Conservation (phyloP, 2,113 vertebrate genomes). For the Solenodon paradoxus region DNA sequence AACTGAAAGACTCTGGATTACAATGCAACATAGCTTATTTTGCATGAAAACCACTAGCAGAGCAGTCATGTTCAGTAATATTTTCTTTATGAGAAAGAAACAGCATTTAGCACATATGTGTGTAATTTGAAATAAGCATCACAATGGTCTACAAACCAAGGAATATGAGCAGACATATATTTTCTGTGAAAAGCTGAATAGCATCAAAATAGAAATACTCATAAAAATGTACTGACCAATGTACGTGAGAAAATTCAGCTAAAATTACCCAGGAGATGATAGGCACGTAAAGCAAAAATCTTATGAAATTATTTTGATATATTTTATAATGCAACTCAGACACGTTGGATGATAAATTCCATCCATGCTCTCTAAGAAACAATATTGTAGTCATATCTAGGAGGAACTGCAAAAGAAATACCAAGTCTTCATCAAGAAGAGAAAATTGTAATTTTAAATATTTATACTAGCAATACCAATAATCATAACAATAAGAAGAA, state of each 20-base stretch:
- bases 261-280: not conserved
- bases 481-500: not conserved
- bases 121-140: slow-evolving; percentile 36
- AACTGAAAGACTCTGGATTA: not conserved
- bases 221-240: not conserved
- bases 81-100: slow-evolving; percentile 34
- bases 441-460: no score
- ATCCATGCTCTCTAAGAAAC: not conserved
- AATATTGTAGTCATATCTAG: not conserved
- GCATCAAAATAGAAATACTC: slow-evolving; percentile 39
- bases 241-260: not conserved
- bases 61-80: not conserved
- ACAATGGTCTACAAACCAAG: not conserved
- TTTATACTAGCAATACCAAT: not conserved
- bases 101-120: not conserved
- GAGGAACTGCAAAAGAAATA: not conserved
- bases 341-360: not conserved
- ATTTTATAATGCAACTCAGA: not conserved
- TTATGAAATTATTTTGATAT: slow-evolving; percentile 33
- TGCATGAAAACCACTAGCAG: not conserved
- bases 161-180: not conserved
- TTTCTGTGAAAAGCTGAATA: not conserved
- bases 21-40: slow-evolving; percentile 19
- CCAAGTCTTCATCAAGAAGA: not conserved
- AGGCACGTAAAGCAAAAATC: not conserved